These are phyloP conservation scores for Crotalus adamanteus DNA, from an alignment of 2,797 vertebrate species.

Conservation along the genomic window DNA sequence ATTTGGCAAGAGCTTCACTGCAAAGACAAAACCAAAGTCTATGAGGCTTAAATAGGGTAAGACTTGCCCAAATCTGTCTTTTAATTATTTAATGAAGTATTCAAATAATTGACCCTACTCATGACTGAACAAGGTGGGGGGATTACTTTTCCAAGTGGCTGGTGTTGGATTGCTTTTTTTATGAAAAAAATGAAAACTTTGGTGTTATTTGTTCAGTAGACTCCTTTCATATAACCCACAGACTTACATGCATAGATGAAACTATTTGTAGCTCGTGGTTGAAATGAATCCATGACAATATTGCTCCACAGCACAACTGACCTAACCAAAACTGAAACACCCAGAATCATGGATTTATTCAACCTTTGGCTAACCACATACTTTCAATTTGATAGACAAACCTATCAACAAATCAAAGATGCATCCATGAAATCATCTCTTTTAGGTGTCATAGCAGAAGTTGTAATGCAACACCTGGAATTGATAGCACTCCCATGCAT, in stretches of 20 bases:
- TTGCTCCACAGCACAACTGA: background rate
- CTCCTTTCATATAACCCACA: background rate
- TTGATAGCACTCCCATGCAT: too few species aligned
- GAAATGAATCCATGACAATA: background rate
- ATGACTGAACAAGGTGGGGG: background rate
- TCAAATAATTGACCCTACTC: background rate
- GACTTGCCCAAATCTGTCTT: background rate
- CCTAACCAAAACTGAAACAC: background rate
- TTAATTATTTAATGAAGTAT: background rate
- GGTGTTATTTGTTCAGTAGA: background rate
- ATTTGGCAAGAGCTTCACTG: background rate
- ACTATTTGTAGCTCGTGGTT: background rate
- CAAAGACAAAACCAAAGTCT: background rate
- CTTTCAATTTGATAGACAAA: background rate
- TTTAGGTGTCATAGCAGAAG: too few species aligned
- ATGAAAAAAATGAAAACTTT: background rate
- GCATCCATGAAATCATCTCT: too few species aligned
- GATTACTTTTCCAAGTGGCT: background rate
- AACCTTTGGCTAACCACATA: background rate
- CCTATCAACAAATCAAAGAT: background rate
- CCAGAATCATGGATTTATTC: background rate
- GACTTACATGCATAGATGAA: background rate
- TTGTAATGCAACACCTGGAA: too few species aligned
- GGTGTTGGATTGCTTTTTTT: background rate
- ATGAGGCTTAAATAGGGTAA: background rate